A percentile compares a stretch with the other conserved stretches of the same genome.
Evolutionary conservation across 2,888 invertebrate species (phyloP).

Genomic region (Aphidoletes aphidimyza): DNA sequence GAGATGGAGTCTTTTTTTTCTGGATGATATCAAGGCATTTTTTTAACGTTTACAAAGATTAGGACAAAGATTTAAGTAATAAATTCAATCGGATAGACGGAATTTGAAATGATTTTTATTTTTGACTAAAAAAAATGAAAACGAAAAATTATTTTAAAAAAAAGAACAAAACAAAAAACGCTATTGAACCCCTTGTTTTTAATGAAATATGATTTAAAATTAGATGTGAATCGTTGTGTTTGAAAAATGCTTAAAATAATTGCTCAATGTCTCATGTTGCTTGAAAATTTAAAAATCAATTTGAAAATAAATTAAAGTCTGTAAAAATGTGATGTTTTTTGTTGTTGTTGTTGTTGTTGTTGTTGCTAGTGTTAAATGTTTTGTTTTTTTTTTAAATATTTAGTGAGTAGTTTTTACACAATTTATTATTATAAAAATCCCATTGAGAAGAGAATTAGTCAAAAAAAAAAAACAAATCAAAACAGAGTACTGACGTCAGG

Average conservation of each 20-base stretch:
- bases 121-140: background rate
- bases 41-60: background rate
- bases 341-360: too few relatives aligned
- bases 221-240: constrained; percentile 40
- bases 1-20: background rate
- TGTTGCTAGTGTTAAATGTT: background rate
- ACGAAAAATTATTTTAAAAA: too few relatives aligned
- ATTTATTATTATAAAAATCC: background rate
- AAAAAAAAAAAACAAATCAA: too few relatives aligned
- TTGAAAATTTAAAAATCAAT: background rate
- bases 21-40: background rate
- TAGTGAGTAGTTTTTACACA: background rate
- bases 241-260: constrained; percentile 19
- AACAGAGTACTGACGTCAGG: too few relatives aligned
- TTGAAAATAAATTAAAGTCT: background rate
- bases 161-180: background rate
- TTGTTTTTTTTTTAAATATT: background rate
- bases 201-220: background rate
- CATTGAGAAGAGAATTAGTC: background rate
- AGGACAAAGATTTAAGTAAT: background rate
- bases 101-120: background rate
- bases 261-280: background rate
- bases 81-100: background rate
- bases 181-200: constrained; percentile 20
- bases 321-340: background rate